Evolutionary conservation across 2,113 vertebrate genomes (phyloP).

Genomic region (Lamprotornis superbus): DNA sequence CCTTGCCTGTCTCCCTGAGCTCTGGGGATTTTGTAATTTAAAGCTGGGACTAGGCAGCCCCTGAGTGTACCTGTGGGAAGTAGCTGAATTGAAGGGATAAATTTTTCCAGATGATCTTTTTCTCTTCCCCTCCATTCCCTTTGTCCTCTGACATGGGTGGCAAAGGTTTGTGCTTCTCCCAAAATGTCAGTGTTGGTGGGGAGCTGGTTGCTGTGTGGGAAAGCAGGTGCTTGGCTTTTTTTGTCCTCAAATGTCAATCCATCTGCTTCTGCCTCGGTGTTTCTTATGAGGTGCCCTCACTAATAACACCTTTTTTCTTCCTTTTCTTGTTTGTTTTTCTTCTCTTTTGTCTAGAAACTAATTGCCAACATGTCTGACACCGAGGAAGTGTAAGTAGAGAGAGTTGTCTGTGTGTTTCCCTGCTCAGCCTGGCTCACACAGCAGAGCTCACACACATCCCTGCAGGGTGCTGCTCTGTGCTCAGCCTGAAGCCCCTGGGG

Average conservation of each 20-base stretch:
- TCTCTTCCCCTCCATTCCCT: background rate
- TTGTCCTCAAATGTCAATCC: background rate
- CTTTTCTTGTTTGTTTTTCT: background rate
- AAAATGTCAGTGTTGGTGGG: background rate
- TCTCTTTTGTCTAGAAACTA: constrained; percentile 68
- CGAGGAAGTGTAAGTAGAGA: constrained; percentile 87
- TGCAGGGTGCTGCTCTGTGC: accelerated
- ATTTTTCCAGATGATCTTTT: background rate
- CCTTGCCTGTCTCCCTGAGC: background rate
- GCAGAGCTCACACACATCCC: background rate
- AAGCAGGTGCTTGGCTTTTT: background rate
- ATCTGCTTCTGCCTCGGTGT: background rate
- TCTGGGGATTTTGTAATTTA: background rate
- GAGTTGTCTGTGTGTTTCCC: background rate
- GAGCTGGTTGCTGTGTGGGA: background rate
- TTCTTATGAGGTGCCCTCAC: background rate
- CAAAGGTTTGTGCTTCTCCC: background rate
- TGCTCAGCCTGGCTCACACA: background rate
- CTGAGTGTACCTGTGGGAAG: background rate
- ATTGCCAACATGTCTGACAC: constrained; percentile 87
- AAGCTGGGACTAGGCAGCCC: background rate
- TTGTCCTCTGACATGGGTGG: background rate
- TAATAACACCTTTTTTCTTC: background rate
- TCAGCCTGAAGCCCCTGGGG: accelerated
- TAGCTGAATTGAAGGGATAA: background rate